These are phyloP conservation scores for Emydocephalus ijimae DNA, from an alignment of 2,113 vertebrate species.

Conservation along the genomic window DNA sequence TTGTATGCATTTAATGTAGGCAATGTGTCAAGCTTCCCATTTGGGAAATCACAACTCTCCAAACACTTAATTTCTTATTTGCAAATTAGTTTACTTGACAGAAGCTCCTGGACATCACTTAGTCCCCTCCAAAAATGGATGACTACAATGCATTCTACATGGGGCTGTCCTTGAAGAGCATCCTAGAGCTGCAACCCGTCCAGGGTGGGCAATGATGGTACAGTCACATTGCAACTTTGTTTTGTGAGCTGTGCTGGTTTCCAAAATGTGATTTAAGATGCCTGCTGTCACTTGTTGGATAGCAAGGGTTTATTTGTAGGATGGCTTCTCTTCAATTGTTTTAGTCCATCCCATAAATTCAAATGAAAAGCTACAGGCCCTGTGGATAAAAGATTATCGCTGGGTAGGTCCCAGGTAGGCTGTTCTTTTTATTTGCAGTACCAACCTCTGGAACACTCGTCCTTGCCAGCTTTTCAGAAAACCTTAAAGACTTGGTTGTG, in stretches of 20 bases:
- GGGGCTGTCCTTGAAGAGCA: neutral
- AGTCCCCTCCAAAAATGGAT: neutral
- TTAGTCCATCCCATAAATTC: neutral
- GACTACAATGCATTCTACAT: neutral
- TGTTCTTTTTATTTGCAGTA: neutral
- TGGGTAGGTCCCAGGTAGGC: neutral
- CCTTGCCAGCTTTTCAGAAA: neutral
- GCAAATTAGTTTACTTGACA: neutral
- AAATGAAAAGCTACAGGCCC: neutral
- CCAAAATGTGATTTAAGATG: neutral
- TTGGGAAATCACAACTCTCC: neutral
- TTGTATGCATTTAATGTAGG: constrained; percentile 44
- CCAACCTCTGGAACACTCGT: neutral
- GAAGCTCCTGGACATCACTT: neutral
- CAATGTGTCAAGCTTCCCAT: neutral
- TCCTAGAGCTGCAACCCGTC: neutral
- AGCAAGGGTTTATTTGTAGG: neutral
- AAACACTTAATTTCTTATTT: neutral
- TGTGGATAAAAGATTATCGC: neutral
- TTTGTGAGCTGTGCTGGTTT: neutral
- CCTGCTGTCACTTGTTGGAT: neutral
- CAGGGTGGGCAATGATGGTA: neutral
- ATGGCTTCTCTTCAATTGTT: neutral
- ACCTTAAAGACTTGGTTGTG: neutral
- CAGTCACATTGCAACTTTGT: neutral